phyloP scores from a whole-genome alignment of 2,113 vertebrate species.

The Crotalus helleri region DNA sequence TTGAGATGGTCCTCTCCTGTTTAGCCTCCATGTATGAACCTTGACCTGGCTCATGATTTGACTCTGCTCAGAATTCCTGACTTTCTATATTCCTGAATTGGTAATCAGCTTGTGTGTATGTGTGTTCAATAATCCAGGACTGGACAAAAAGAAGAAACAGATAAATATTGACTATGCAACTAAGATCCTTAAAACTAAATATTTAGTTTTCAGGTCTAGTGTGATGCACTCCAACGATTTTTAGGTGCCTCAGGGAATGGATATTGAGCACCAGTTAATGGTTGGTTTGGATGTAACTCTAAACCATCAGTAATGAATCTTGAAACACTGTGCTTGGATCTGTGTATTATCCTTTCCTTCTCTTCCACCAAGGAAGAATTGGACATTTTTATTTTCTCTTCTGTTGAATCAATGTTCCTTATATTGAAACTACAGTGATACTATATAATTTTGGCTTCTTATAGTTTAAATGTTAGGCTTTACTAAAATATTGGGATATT shows the following conservation, averaged over 20 bases:
- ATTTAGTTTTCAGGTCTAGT: background rate
- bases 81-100: background rate
- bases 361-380: background rate
- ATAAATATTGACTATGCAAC: background rate
- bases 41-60: background rate
- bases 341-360: background rate
- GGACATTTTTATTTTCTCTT: background rate
- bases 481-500: background rate
- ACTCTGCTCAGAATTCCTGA: background rate
- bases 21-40: background rate
- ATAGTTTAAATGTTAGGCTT: background rate
- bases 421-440: background rate
- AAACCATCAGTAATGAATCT: background rate
- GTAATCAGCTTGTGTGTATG: background rate
- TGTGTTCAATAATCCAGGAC: background rate
- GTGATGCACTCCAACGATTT: background rate
- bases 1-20: background rate
- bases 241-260: background rate
- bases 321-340: background rate
- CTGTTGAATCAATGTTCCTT: background rate
- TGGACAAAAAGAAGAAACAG: background rate
- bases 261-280: background rate
- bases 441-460: background rate
- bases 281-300: background rate
- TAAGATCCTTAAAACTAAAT: background rate